phyloP scores from a whole-genome alignment of 2,797 vertebrate genomes.

The Acanthurus tractus region DNA sequence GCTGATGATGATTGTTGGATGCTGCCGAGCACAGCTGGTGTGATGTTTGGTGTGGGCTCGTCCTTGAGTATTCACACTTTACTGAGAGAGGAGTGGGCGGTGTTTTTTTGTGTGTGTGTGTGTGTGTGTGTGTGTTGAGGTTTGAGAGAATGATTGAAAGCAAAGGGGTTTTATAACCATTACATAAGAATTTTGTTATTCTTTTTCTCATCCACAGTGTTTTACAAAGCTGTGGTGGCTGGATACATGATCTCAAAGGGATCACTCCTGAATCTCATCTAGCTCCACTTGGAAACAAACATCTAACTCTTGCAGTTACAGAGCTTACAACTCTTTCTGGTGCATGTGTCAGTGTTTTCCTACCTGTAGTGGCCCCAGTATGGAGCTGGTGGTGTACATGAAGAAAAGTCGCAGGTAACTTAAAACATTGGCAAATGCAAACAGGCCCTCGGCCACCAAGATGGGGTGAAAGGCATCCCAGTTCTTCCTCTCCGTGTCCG shows the following conservation, averaged over 20 bases:
- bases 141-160: background rate
- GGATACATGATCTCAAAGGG: conserved; percentile 20
- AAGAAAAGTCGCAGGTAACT: conserved; percentile 99
- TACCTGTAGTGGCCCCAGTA: conserved; percentile 97
- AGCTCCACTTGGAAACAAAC: conserved; percentile 3
- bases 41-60: conserved; percentile 55
- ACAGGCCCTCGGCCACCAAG: conserved; percentile 96
- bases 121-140: conserved; percentile 11
- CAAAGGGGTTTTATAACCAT: conserved; percentile 44
- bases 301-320: background rate
- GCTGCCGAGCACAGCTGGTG: conserved; percentile 62
- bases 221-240: background rate
- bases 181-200: conserved; percentile 29
- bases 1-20: conserved; percentile 49
- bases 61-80: conserved; percentile 57
- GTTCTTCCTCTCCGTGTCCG: conserved; percentile 92
- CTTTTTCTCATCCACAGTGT: conserved; percentile 12
- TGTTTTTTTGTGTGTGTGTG: conserved; percentile 18
- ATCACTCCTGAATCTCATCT: background rate
- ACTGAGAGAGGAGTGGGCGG: conserved; percentile 57
- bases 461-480: conserved; percentile 99
- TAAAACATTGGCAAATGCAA: conserved; percentile 97
- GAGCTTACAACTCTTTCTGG: background rate
- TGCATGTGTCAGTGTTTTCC: background rate
- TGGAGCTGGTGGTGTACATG: conserved; percentile 99